These are phyloP conservation scores for Drosophila sucinea DNA, from an alignment of 1,140 invertebrate species.

Conservation along the genomic window DNA sequence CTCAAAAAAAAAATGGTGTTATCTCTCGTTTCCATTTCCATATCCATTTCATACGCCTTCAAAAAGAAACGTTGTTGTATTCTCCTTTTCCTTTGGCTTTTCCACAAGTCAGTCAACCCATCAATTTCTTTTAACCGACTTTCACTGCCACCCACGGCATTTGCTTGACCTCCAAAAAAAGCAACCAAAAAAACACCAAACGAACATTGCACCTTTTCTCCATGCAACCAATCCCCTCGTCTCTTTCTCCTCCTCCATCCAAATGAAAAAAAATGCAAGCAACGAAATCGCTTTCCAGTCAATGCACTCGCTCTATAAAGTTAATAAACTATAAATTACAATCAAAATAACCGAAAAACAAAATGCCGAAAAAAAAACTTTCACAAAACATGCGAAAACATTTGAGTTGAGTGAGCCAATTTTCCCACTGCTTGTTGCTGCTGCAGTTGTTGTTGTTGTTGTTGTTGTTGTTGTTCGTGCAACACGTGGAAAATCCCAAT, in stretches of 20 bases:
- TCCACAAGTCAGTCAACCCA: slow-evolving; percentile 48
- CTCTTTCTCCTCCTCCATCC: not conserved
- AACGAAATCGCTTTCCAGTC: slow-evolving; percentile 61
- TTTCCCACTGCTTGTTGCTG: slow-evolving; percentile 32
- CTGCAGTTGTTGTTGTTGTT: slow-evolving; percentile 25
- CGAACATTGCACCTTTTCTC: slow-evolving; percentile 25
- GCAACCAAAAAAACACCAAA: not conserved
- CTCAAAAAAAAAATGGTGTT: not conserved
- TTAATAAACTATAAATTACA: slow-evolving; percentile 82
- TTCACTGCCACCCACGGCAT: slow-evolving; percentile 78
- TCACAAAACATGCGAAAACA: slow-evolving; percentile 50
- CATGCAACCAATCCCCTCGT: slow-evolving; percentile 18
- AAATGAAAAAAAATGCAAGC: slow-evolving; percentile 15
- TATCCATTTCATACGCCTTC: not conserved
- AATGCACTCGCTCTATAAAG: slow-evolving; percentile 74
- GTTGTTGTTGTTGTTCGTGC: slow-evolving; percentile 51
- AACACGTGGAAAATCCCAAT: slow-evolving; percentile 73
- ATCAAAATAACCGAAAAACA: slow-evolving; percentile 67
- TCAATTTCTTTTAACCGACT: slow-evolving; percentile 55
- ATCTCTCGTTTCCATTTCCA: slow-evolving; percentile 3
- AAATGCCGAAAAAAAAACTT: slow-evolving; percentile 52
- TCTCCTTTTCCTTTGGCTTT: slow-evolving; percentile 20
- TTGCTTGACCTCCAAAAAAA: slow-evolving; percentile 68
- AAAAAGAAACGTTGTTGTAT: not conserved
- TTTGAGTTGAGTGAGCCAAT: slow-evolving; percentile 39